Evolutionary conservation across 2,113 vertebrate species (phyloP).

Genomic region (Halichoerus grypus): DNA sequence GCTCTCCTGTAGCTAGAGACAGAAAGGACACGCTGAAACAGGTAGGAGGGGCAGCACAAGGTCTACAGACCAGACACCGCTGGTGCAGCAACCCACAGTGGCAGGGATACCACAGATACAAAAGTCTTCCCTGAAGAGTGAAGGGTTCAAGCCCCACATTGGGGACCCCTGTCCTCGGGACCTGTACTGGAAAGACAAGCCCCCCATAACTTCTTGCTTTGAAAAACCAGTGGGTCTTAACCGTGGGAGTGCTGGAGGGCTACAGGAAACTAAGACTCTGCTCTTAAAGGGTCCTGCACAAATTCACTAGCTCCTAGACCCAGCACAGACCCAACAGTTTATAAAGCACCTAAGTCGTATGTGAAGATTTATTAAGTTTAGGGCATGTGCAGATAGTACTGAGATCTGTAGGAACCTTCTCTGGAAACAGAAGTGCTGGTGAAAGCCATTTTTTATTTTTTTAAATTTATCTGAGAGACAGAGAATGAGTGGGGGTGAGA

Average conservation of each 20-base stretch:
- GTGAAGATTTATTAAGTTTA: neutral
- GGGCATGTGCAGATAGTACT: neutral
- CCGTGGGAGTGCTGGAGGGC: neutral
- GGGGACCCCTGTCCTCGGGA: neutral
- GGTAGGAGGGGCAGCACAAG: neutral
- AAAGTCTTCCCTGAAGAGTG: neutral
- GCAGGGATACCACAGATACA: neutral
- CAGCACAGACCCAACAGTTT: neutral
- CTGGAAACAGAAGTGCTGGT: neutral
- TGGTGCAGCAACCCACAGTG: neutral
- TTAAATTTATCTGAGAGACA: neutral
- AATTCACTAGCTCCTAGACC: neutral
- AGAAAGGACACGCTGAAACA: neutral
- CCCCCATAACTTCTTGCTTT: neutral
- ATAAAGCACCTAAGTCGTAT: neutral
- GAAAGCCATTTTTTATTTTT: neutral
- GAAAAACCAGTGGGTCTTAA: neutral
- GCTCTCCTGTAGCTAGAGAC: neutral
- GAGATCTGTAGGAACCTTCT: neutral
- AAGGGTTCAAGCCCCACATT: neutral
- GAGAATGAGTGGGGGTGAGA: neutral
- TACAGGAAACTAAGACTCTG: neutral
- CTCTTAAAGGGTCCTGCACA: neutral
- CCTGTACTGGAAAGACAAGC: neutral
- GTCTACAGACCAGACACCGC: neutral